These are phyloP conservation scores for Tiphia femorata DNA, from an alignment of 2,888 invertebrate genomes.

Conservation along the genomic window DNA sequence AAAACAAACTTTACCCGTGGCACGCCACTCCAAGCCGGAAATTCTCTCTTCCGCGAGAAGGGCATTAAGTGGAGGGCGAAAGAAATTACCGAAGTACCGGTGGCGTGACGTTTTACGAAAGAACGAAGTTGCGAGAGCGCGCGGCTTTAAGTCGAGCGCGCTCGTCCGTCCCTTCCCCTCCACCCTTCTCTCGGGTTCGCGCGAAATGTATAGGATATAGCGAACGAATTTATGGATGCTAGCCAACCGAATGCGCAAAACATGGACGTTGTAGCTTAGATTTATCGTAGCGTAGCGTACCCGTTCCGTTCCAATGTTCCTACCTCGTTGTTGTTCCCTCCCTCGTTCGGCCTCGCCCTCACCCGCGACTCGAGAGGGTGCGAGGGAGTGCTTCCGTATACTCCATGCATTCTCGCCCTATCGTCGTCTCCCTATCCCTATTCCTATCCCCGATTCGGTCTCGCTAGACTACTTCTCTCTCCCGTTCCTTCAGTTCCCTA, in stretches of 20 bases:
- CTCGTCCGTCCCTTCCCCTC: slow-evolving; percentile 8
- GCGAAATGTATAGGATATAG: slow-evolving; percentile 27
- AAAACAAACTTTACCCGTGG: too few species aligned
- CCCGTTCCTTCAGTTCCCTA: slow-evolving; percentile 1
- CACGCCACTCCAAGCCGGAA: too few species aligned
- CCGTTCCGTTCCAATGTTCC: slow-evolving; percentile 46
- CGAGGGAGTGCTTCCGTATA: neutral
- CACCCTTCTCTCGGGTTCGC: slow-evolving; percentile 25
- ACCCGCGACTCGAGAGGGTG: neutral
- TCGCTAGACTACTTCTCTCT: too few species aligned
- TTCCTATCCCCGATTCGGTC: slow-evolving; percentile 20
- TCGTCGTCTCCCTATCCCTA: slow-evolving; percentile 1
- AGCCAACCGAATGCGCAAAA: slow-evolving; percentile 62
- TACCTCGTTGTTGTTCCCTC: slow-evolving; percentile 22
- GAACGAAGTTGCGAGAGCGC: too few species aligned
- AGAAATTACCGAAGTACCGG: neutral
- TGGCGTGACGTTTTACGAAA: too few species aligned
- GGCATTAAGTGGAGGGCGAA: neutral
- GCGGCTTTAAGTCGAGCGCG: slow-evolving; percentile 12
- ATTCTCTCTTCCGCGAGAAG: too few species aligned
- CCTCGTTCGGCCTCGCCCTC: neutral
- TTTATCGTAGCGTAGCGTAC: slow-evolving; percentile 59
- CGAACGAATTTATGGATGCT: slow-evolving; percentile 57
- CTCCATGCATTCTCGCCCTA: neutral
- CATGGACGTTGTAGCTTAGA: slow-evolving; percentile 55